phyloP scores from a whole-genome alignment of 2,888 invertebrate species.

The Hirtodrosophila duncani region DNA sequence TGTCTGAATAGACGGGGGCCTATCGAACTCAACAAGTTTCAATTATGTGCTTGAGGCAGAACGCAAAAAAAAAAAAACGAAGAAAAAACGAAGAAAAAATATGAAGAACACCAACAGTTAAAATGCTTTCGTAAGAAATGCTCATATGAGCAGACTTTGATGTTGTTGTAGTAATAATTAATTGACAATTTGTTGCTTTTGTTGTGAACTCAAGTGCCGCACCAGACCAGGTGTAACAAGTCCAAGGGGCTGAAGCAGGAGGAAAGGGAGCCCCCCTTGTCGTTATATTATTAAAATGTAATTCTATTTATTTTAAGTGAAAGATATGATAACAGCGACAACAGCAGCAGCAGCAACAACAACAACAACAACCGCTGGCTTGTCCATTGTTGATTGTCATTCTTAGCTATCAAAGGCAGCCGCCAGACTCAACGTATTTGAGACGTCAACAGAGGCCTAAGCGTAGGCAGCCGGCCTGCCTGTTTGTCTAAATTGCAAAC shows the following conservation, averaged over 20 bases:
- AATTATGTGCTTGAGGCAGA: slow-evolving; percentile 60
- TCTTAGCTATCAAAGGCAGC: slow-evolving; percentile 54
- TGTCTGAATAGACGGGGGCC: slow-evolving; percentile 6
- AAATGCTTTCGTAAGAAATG: slow-evolving; percentile 66
- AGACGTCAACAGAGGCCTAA: background rate
- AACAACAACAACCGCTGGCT: slow-evolving; percentile 2
- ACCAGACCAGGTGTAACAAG: background rate
- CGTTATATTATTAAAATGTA: slow-evolving; percentile 70
- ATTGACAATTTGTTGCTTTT: slow-evolving; percentile 72
- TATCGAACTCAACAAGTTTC: slow-evolving; percentile 63
- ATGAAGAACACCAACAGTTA: slow-evolving; percentile 25
- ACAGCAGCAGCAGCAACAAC: slow-evolving; percentile 4
- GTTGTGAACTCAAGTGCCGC: slow-evolving; percentile 58
- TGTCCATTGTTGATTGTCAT: slow-evolving; percentile 55
- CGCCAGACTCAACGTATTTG: slow-evolving; percentile 25
- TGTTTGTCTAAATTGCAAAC: slow-evolving; percentile 36
- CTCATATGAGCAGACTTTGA: slow-evolving; percentile 22
- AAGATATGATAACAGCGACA: slow-evolving; percentile 63
- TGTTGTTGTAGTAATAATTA: slow-evolving; percentile 62
- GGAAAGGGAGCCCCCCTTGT: slow-evolving; percentile 1
- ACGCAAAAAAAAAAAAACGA: slow-evolving; percentile 4
- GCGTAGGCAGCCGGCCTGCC: slow-evolving; percentile 5
- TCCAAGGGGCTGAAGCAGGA: background rate
- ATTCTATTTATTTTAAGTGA: slow-evolving; percentile 73
- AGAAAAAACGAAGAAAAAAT: slow-evolving; percentile 1